Conservation (phyloP, 2,888 invertebrate genomes). For the Clistopyga incitator region DNA sequence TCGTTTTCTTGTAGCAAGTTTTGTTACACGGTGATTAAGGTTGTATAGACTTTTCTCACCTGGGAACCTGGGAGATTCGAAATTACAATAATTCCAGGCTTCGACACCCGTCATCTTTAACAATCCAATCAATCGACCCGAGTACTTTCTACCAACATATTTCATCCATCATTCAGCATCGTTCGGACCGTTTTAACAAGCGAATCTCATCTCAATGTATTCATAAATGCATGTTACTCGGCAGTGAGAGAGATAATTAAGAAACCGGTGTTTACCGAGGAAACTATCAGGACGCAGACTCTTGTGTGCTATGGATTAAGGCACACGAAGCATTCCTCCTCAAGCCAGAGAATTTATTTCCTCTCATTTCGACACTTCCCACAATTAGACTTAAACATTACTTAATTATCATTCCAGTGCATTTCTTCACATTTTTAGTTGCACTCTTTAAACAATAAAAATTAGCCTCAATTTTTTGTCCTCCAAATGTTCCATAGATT, state of each 20-base stretch:
- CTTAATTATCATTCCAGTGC: no score
- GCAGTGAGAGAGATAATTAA: constrained; percentile 10
- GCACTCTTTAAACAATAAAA: no score
- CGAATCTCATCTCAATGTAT: neutral
- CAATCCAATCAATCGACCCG: constrained; percentile 2
- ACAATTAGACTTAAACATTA: neutral
- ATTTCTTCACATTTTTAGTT: no score
- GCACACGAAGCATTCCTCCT: neutral
- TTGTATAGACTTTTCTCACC: constrained; percentile 6
- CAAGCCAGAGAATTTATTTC: neutral
- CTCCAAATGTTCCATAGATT: no score
- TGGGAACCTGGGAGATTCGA: neutral
- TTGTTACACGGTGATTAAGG: neutral
- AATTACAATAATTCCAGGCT: constrained; percentile 10
- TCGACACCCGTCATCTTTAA: neutral
- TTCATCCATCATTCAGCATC: neutral
- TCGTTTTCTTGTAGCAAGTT: constrained; percentile 7
- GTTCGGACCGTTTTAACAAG: constrained; percentile 1
- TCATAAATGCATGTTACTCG: constrained; percentile 7
- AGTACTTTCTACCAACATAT: neutral
- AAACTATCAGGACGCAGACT: neutral
- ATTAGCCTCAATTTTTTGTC: no score
- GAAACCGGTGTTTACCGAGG: constrained; percentile 10
- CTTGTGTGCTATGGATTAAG: constrained; percentile 8
- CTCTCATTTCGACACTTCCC: neutral